Evolutionary conservation across 2,797 vertebrate genomes (phyloP), one percentile per base, ranked within the genome.

Genomic region (Pseudochaenichthys georgianus): DNA sequence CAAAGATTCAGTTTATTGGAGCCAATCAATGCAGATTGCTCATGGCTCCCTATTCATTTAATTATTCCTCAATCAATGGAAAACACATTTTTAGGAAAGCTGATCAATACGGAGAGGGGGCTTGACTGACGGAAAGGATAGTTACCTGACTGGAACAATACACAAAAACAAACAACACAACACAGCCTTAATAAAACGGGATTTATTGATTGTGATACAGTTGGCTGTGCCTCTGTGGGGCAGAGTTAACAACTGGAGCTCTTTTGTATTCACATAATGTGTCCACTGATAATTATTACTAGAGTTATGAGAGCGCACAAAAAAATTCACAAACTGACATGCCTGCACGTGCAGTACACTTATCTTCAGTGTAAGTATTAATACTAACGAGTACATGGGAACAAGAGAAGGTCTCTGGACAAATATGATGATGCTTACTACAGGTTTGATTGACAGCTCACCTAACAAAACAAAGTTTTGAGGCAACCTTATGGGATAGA

Each of bases 41-140:
- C 0, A 41, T 1, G 59, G 80, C 73, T 57, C 23, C 59, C 70
- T 63, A 75, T 77, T 89, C 83, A 84, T 84, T 80, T 83, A 79
- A 88, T 88, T 86, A 90, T 77, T 64, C 64, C 31, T 10, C 70
- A 85, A 89, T 90, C 88, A 86, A 88, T 90, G 78, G 55, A 84
- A 88, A 90, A 80, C 80, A 81, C 79, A 84, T 86, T 89, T 89
- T 88, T 80, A 69, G 70, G 50, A 80, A 79, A 87, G 57, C 68
- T 4, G 42, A 81, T 90, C 89, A 31, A 89, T 83, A 38, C 0
- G 12, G 75, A 82, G 81, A 85, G 73, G 85, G 82, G 83, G 84
- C 76, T 80, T n/a, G 66, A 79, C 64, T 50, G 73, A 81, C 52
- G 21, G 67, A 60, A 77, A 75, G 71, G 74, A 64, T 57, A 73